A percentile compares a stretch with the other conserved stretches of the same genome.
Evolutionary conservation across 2,113 vertebrate species (phyloP).

Genomic region (Natator depressus): DNA sequence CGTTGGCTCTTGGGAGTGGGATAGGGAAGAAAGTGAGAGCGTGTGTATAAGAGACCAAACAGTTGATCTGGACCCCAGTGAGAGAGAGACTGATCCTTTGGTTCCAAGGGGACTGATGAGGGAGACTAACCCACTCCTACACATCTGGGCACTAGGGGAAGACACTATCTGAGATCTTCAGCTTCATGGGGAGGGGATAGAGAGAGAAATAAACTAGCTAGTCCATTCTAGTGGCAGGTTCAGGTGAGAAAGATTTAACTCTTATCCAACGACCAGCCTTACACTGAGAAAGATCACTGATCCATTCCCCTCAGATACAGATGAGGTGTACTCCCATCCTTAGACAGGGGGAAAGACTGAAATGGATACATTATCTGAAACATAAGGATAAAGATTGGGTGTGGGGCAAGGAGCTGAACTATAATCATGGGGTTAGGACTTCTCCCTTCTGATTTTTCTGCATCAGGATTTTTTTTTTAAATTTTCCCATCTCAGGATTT

Average conservation of each 20-base stretch:
- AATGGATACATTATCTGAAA: too few relatives aligned
- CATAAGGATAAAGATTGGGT: too few relatives aligned
- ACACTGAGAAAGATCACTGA: neutral
- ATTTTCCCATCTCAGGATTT: neutral
- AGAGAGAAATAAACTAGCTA: neutral
- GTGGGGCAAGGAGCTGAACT: too few relatives aligned
- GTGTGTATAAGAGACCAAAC: neutral
- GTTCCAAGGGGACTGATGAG: neutral
- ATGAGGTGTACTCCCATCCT: too few relatives aligned
- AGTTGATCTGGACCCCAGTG: neutral
- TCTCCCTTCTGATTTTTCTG: too few relatives aligned
- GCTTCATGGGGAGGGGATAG: fast-evolving
- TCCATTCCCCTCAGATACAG: neutral
- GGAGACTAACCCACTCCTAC: fast-evolving
- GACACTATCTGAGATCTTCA: fast-evolving
- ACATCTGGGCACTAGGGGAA: neutral
- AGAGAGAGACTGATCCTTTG: neutral
- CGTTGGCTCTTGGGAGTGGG: neutral
- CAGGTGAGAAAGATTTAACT: neutral
- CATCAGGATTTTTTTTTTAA: too few relatives aligned
- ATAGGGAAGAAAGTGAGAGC: too few relatives aligned
- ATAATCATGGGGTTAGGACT: too few relatives aligned
- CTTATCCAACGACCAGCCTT: neutral
- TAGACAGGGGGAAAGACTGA: neutral
- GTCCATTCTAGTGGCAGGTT: neutral